phyloP scores from a whole-genome alignment of 2,797 vertebrate species.

The Erpetoichthys calabaricus region DNA sequence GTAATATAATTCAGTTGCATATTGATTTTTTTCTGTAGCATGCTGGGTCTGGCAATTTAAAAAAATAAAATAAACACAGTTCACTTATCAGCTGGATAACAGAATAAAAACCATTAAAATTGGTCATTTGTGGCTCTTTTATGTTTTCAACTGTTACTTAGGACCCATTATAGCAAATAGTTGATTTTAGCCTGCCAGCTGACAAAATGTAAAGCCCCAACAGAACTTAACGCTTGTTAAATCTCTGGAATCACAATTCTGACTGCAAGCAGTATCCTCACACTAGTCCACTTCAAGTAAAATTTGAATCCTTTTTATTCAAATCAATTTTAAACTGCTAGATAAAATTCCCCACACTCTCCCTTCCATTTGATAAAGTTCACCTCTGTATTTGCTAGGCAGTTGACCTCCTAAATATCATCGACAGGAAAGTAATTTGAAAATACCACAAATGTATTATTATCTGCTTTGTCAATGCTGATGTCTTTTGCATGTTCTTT shows the following conservation, averaged over 20 bases:
- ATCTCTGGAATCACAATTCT: too few species aligned
- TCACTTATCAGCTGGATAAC: background rate
- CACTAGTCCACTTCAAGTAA: slow-evolving; percentile 6
- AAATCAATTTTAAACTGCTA: too few species aligned
- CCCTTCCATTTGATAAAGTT: background rate
- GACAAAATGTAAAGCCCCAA: background rate
- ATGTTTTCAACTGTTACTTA: background rate
- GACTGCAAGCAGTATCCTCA: slow-evolving; percentile 7
- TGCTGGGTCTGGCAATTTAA: too few species aligned
- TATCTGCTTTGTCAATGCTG: background rate
- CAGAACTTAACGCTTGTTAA: background rate
- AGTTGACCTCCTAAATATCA: background rate
- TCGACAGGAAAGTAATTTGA: background rate
- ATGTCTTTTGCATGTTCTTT: background rate
- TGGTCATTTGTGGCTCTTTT: background rate
- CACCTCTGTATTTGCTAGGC: background rate
- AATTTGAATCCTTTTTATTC: too few species aligned
- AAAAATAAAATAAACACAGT: too few species aligned
- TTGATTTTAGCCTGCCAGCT: slow-evolving; percentile 2
- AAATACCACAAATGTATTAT: background rate
- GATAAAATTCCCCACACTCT: too few species aligned
- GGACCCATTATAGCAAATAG: background rate
- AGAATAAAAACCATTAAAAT: background rate
- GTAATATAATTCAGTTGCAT: too few species aligned
- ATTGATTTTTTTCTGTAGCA: too few species aligned